Evolutionary conservation across 2,113 vertebrate species (phyloP), one percentile per base, ranked within the genome.

Genomic region (Dromiciops gliroides): DNA sequence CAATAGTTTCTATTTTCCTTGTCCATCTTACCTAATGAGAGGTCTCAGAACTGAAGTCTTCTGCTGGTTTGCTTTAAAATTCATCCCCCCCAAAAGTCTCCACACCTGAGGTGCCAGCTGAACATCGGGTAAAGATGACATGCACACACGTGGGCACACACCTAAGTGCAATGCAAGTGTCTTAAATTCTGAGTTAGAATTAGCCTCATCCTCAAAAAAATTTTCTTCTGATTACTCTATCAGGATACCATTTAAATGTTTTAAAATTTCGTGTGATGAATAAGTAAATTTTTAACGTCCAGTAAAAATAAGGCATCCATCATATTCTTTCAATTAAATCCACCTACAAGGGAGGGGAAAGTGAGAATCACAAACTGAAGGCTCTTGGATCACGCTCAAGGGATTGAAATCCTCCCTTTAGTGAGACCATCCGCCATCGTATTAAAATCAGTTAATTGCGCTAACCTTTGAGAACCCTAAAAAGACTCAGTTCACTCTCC

Each of bases 171-270:
- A 56, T 89, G 48, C 2, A 24, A 11, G 48, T 37, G 9, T 37
- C 89, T 95, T 48, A 53, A 56, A 91, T 95, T 91, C 83, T 94
- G 88, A 48, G 91, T 50, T 89, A 28, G 24, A 88, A 93, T 56
- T 37, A 93, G 48, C 89, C 51, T 95, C 52, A 48, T 50, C 93
- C 90, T 75, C 67, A 51, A 94, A 75, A 75, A 14, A 95, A 89
- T 97, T 96, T 96, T 94, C 90, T 91, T 93, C 88, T 90, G 49
- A 89, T 83, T 89, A 48, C 14, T 48, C 12, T 67, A 75, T 75
- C 67, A 44, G 67, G 6, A 44, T 83, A 44, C 67, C 24, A 49
- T 14, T 89, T 28, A 56, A 51, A 96, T 52, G 22, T 44, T 94
- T 83, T 89, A 90, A 96, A 75, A 26, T 6, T 91, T 91, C 19